A percentile compares a stretch with the other conserved stretches of the same genome.
These are phyloP conservation scores for Nebria ingens DNA, from an alignment of 1,140 invertebrate genomes.

Conservation along the genomic window DNA sequence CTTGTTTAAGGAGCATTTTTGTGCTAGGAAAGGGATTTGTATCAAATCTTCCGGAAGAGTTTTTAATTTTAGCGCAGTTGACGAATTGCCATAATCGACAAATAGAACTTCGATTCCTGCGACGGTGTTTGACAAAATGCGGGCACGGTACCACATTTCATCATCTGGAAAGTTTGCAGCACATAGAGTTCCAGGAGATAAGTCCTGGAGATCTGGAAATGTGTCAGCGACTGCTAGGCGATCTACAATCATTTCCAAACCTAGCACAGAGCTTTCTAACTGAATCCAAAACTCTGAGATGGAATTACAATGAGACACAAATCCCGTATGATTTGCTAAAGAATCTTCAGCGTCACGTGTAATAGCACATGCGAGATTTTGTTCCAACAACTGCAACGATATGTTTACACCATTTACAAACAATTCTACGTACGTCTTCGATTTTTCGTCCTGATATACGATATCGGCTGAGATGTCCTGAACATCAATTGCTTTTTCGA, in stretches of 20 bases:
- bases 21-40: slow-evolving; percentile 45
- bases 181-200: slow-evolving; percentile 47
- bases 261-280: slow-evolving; percentile 45
- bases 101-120: slow-evolving; percentile 49
- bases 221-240: slow-evolving; percentile 43
- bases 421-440: slow-evolving; percentile 53
- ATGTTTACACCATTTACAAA: slow-evolving; percentile 48
- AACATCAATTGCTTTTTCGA: slow-evolving; percentile 39
- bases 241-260: slow-evolving; percentile 49
- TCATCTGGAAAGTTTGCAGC: slow-evolving; percentile 60
- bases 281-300: slow-evolving; percentile 63
- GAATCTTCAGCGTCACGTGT: slow-evolving; percentile 11
- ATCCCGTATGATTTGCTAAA: slow-evolving; percentile 40
- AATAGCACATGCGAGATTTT: slow-evolving; percentile 35
- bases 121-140: slow-evolving; percentile 48
- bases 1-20: slow-evolving; percentile 50
- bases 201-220: slow-evolving; percentile 39
- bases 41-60: slow-evolving; percentile 52
- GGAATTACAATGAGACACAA: slow-evolving; percentile 54
- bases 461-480: slow-evolving; percentile 38
- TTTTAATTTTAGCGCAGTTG: slow-evolving; percentile 44
- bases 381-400: slow-evolving; percentile 44
- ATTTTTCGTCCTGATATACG: slow-evolving; percentile 44
- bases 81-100: slow-evolving; percentile 65
- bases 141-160: slow-evolving; percentile 56